Conservation (phyloP, 2,888 invertebrate species). For the Mycalesis mineus region DNA sequence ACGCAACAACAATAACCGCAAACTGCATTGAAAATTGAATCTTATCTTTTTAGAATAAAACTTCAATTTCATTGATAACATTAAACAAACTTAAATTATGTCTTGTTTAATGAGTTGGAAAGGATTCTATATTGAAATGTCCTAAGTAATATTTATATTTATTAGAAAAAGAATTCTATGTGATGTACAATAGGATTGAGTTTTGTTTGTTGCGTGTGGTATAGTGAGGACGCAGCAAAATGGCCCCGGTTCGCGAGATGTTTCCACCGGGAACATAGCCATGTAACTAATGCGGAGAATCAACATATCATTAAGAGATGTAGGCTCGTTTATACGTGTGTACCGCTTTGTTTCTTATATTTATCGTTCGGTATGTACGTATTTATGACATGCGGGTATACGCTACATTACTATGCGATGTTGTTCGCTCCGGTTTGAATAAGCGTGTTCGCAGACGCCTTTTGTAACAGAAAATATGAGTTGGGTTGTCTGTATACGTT, state of each 20-base stretch:
- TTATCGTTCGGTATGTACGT: conserved; percentile 63
- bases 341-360: conserved; percentile 75
- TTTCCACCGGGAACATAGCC: conserved; percentile 75
- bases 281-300: conserved; percentile 77
- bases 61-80: conserved; percentile 42
- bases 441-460: conserved; percentile 64
- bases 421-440: conserved; percentile 42
- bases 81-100: conserved; percentile 67
- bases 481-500: not conserved
- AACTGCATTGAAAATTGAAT: conserved; percentile 35
- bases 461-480: conserved; percentile 51
- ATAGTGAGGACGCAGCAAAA: conserved; percentile 30
- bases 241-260: conserved; percentile 60
- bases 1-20: conserved; percentile 37
- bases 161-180: conserved; percentile 30
- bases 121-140: conserved; percentile 35
- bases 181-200: conserved; percentile 15
- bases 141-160: conserved; percentile 26
- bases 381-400: conserved; percentile 68
- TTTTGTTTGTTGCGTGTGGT: conserved; percentile 34
- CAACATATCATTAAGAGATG: conserved; percentile 79
- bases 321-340: conserved; percentile 72
- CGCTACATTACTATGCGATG: conserved; percentile 50
- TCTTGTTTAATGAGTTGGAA: conserved; percentile 76
- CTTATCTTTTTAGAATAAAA: conserved; percentile 38